These are phyloP conservation scores for Mercenaria mercenaria DNA, from an alignment of 1,140 invertebrate genomes.

Conservation along the genomic window DNA sequence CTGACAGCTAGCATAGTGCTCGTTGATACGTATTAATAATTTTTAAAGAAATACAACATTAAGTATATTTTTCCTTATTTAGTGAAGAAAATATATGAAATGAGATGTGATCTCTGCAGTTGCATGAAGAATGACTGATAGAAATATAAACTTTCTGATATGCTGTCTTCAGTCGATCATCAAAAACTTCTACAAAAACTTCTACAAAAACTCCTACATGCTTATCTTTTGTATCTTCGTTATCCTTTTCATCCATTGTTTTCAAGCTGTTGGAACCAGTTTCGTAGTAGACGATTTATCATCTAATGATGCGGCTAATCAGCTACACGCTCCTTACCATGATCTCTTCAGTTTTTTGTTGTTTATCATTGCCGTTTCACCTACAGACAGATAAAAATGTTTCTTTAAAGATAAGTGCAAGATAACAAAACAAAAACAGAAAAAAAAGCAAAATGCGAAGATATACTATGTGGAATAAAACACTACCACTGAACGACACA, in stretches of 20 bases:
- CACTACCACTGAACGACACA: neutral
- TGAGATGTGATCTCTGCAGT: too few relatives aligned
- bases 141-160: too few relatives aligned
- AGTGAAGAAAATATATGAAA: too few relatives aligned
- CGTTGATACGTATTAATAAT: too few relatives aligned
- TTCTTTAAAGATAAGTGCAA: conserved; percentile 5
- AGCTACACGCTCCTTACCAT: conserved; percentile 10
- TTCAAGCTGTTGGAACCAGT: neutral
- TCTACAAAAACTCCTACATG: too few relatives aligned
- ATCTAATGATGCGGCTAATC: conserved; percentile 59
- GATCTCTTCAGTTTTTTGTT: conserved; percentile 4
- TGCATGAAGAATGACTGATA: too few relatives aligned
- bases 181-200: too few relatives aligned
- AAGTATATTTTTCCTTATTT: too few relatives aligned
- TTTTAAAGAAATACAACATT: too few relatives aligned
- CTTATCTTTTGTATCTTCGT: neutral
- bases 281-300: conserved; percentile 25
- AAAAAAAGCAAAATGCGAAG: neutral
- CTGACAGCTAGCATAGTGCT: too few relatives aligned
- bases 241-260: neutral
- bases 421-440: conserved; percentile 20
- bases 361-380: conserved; percentile 30
- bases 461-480: neutral
- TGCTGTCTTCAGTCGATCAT: too few relatives aligned
- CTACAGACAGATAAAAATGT: neutral